Percentiles rank a stretch among this genome's conserved stretches.
Evolutionary conservation across 2,888 invertebrate genomes (phyloP).

Genomic region (Drosophila colorata): DNA sequence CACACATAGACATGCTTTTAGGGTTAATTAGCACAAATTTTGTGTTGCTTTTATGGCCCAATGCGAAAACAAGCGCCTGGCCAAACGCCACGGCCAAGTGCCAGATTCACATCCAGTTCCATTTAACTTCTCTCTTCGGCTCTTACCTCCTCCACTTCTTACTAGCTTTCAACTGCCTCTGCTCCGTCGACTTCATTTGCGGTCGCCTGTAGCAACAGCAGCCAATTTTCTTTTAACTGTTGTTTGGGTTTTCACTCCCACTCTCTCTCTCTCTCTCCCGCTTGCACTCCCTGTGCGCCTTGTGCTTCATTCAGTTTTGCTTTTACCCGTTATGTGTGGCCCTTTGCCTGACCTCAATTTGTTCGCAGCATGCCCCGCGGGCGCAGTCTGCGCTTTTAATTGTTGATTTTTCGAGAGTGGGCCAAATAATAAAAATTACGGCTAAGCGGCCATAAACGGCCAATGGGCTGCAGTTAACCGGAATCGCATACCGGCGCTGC

Average conservation of each 20-base stretch:
- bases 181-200: conserved; percentile 69
- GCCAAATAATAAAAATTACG: conserved; percentile 74
- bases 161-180: neutral
- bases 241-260: conserved; percentile 55
- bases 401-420: conserved; percentile 71
- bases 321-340: conserved; percentile 21
- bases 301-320: conserved; percentile 8
- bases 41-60: conserved; percentile 75
- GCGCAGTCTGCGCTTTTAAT: conserved; percentile 78
- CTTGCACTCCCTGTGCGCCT: conserved; percentile 3
- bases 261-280: neutral
- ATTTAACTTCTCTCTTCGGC: conserved; percentile 2
- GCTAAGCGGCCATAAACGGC: conserved; percentile 72
- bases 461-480: conserved; percentile 62
- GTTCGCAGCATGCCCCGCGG: conserved; percentile 76
- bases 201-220: conserved; percentile 68
- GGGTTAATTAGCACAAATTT: conserved; percentile 81
- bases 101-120: conserved; percentile 61
- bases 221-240: conserved; percentile 81
- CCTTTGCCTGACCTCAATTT: conserved; percentile 73
- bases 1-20: conserved; percentile 65
- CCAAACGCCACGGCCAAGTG: conserved; percentile 66
- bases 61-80: conserved; percentile 74
- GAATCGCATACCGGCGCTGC: conserved; percentile 1
- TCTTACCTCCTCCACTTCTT: no score